phyloP scores from a whole-genome alignment of 92 coral and sea anemone genomes.

The Phymanthus crucifer region DNA sequence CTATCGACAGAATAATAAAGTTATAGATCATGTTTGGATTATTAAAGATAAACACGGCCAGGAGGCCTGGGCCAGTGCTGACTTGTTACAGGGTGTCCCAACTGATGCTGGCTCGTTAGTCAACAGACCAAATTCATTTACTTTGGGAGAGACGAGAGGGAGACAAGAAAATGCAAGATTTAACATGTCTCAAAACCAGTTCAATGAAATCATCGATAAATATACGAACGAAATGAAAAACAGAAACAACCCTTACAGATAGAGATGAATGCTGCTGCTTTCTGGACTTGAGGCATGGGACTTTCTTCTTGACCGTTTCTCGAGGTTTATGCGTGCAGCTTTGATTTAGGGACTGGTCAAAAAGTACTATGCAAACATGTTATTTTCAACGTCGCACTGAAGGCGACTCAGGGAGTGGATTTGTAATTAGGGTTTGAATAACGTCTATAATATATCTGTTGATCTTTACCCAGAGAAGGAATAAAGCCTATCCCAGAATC shows the following conservation, averaged over 20 bases:
- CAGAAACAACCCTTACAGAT: conserved; percentile 26
- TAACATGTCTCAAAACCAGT: conserved; percentile 9
- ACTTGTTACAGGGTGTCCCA: background rate
- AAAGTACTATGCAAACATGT: no score
- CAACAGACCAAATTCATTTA: background rate
- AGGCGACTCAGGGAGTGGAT: no score
- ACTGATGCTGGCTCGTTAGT: background rate
- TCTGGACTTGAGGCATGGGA: background rate
- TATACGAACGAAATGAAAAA: conserved; percentile 12
- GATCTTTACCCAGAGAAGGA: no score
- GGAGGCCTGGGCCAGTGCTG: conserved; percentile 47
- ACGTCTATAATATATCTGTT: no score
- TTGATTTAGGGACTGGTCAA: no score
- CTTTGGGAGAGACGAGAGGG: background rate
- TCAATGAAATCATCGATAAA: conserved; percentile 12
- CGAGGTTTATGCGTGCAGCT: no score
- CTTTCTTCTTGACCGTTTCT: no score
- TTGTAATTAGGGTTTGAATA: no score
- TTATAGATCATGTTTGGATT: conserved; percentile 86
- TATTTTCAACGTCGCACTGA: no score
- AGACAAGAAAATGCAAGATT: background rate
- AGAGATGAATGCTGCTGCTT: background rate
- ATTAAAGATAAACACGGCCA: conserved; percentile 92
- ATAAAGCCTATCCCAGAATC: no score
- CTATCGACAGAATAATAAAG: conserved; percentile 61